These are phyloP conservation scores for Carollia perspicillata DNA, from an alignment of 2,113 vertebrate genomes.

Conservation along the genomic window DNA sequence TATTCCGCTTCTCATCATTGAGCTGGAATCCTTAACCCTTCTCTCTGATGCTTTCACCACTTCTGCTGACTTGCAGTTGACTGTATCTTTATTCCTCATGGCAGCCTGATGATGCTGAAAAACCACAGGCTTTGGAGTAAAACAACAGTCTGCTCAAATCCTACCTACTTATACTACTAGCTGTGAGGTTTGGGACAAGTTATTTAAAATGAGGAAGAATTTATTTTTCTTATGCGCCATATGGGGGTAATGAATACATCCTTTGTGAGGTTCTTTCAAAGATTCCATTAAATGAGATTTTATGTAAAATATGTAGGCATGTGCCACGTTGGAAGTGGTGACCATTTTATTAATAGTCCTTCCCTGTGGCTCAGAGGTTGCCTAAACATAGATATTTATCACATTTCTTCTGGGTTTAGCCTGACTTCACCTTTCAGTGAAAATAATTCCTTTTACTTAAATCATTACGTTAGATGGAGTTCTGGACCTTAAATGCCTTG, in stretches of 20 bases:
- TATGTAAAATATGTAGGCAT: neutral
- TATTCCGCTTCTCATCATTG: neutral
- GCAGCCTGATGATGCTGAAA: neutral
- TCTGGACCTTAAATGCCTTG: slow-evolving; percentile 18
- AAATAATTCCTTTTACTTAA: slow-evolving; percentile 39
- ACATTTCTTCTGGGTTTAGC: neutral
- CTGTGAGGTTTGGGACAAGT: neutral
- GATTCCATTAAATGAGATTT: slow-evolving; percentile 14
- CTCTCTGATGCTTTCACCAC: neutral
- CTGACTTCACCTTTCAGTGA: slow-evolving; percentile 9
- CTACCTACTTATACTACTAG: neutral
- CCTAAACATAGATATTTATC: neutral
- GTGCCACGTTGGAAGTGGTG: neutral
- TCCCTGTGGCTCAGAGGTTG: neutral
- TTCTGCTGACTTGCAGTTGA: neutral
- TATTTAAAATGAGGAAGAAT: slow-evolving; percentile 6
- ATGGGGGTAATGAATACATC: neutral
- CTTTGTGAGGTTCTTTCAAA: neutral
- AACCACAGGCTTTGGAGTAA: neutral
- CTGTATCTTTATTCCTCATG: neutral
- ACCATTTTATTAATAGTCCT: neutral
- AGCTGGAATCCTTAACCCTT: neutral
- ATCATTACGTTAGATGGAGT: neutral
- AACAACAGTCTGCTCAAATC: neutral
- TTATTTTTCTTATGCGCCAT: neutral